Conservation (phyloP, 2,888 invertebrate species). For the Ptychoptera contaminata region DNA sequence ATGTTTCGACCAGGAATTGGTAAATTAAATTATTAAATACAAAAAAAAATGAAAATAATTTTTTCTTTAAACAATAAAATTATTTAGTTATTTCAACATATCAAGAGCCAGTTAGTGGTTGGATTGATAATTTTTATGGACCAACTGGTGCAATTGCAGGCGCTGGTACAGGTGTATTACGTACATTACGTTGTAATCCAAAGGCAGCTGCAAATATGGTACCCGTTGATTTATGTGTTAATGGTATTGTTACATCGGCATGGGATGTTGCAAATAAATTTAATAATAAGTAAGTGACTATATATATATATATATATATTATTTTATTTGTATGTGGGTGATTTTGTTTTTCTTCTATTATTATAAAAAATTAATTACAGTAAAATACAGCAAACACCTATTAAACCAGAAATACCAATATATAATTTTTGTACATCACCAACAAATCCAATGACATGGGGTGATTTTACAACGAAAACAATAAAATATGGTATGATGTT, state of each 20-base stretch:
- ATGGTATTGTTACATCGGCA: constrained; percentile 61
- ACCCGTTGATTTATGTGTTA: constrained; percentile 61
- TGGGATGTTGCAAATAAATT: constrained; percentile 48
- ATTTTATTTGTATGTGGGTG: neutral
- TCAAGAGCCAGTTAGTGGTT: constrained; percentile 60
- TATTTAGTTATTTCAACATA: constrained; percentile 46
- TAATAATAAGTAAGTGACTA: constrained; percentile 4
- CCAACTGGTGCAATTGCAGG: constrained; percentile 62
- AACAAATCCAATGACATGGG: constrained; percentile 72
- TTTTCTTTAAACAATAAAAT: constrained; percentile 4
- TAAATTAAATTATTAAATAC: constrained; percentile 23
- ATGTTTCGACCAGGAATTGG: constrained; percentile 76
- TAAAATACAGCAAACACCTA: constrained; percentile 8
- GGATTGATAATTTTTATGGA: constrained; percentile 86
- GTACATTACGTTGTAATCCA: constrained; percentile 53
- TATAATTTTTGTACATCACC: constrained; percentile 79
- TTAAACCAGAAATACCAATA: constrained; percentile 41
- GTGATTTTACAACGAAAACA: constrained; percentile 41
- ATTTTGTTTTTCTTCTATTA: neutral
- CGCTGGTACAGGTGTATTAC: constrained; percentile 55
- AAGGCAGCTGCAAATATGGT: constrained; percentile 63
- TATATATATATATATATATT: neutral
- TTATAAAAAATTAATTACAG: constrained; percentile 17
- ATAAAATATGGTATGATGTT: constrained; percentile 38
- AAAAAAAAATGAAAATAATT: no score